Evolutionary conservation across 2,797 vertebrate genomes (phyloP).

Genomic region (Vultur gryphus): DNA sequence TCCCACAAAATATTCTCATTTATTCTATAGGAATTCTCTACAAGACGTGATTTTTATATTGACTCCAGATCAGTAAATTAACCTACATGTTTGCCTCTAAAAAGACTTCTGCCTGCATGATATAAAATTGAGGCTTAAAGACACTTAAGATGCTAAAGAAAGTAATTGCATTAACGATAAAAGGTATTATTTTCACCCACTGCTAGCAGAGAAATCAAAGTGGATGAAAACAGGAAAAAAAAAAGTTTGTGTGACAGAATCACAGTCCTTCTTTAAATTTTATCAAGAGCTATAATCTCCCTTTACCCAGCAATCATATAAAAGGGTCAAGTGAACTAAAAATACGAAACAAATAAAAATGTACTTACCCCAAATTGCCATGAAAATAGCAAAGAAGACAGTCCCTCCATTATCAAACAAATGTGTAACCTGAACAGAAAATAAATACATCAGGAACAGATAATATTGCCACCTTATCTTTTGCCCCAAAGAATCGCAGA

Average conservation of each 20-base stretch:
- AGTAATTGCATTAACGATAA: neutral
- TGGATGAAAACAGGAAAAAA: neutral
- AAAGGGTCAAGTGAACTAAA: neutral
- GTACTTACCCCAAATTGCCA: constrained; percentile 98
- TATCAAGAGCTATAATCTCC: neutral
- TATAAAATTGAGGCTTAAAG: neutral
- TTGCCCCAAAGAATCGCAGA: neutral
- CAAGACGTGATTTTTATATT: neutral
- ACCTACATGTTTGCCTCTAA: neutral
- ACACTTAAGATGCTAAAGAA: neutral
- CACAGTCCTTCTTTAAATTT: neutral
- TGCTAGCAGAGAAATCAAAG: neutral
- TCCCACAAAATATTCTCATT: neutral
- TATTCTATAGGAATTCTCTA: neutral
- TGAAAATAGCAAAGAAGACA: constrained; percentile 99
- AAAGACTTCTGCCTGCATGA: neutral
- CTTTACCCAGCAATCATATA: neutral
- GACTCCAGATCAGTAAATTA: neutral
- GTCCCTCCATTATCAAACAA: constrained; percentile 99
- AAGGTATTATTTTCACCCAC: neutral
- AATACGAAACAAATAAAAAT: neutral
- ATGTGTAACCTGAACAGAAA: constrained; percentile 87
- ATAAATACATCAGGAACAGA: neutral
- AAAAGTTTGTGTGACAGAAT: neutral
- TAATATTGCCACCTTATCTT: neutral